These are phyloP conservation scores for Abrostola triplasia DNA, from an alignment of 2,888 invertebrate species.

Conservation along the genomic window DNA sequence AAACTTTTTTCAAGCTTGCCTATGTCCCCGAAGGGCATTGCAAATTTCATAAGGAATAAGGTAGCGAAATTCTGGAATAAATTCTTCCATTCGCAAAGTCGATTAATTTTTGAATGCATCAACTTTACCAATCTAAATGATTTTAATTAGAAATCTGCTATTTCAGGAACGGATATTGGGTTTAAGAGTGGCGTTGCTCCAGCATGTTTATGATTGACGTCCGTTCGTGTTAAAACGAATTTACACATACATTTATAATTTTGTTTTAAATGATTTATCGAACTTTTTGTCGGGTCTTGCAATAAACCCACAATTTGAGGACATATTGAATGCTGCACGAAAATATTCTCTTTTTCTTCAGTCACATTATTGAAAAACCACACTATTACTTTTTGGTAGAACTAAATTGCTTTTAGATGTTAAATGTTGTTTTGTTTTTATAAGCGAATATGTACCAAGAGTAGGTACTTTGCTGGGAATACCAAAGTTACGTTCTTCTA, in stretches of 20 bases:
- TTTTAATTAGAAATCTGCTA: constrained; percentile 7
- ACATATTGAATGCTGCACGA: too few species aligned
- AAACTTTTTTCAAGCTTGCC: too few species aligned
- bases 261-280: neutral
- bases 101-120: neutral
- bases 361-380: too few species aligned
- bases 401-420: too few species aligned
- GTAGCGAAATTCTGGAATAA: too few species aligned
- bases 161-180: constrained; percentile 20
- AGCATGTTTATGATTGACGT: constrained; percentile 35
- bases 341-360: too few species aligned
- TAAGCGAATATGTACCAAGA: neutral
- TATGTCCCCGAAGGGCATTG: too few species aligned
- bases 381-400: too few species aligned
- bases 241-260: constrained; percentile 8
- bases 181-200: neutral
- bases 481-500: neutral
- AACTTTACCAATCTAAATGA: neutral
- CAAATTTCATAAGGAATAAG: too few species aligned
- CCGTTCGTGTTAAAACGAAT: constrained; percentile 25
- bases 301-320: too few species aligned
- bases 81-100: too few species aligned
- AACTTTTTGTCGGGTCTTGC: neutral
- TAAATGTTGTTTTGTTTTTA: neutral
- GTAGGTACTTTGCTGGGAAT: too few species aligned